phyloP scores from a whole-genome alignment of 2,888 invertebrate genomes.

The Pollenia angustigena region DNA sequence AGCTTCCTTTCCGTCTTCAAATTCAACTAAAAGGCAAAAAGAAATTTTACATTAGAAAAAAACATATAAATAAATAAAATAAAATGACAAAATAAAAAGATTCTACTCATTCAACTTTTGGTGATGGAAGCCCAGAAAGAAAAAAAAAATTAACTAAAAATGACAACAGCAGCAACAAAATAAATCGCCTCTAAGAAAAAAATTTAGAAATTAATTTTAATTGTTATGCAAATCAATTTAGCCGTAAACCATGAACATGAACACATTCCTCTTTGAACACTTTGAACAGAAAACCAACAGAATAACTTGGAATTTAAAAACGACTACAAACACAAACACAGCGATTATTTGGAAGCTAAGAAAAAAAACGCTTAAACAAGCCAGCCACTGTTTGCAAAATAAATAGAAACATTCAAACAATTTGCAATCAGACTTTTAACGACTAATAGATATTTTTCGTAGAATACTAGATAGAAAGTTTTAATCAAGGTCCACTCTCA shows the following conservation, averaged over 20 bases:
- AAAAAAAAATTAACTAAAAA: slow-evolving; percentile 17
- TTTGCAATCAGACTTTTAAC: neutral
- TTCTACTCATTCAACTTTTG: neutral
- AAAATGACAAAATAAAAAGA: neutral
- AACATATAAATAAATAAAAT: neutral
- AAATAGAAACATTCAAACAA: neutral
- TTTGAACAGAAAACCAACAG: neutral
- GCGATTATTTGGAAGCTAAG: neutral
- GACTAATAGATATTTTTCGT: too few relatives aligned
- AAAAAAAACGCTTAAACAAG: neutral
- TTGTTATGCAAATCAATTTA: slow-evolving; percentile 65
- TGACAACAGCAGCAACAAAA: slow-evolving; percentile 36
- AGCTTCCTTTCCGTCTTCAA: neutral
- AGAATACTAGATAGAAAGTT: too few relatives aligned
- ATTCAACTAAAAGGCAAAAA: neutral
- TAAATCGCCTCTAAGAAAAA: slow-evolving; percentile 44
- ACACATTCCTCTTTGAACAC: neutral
- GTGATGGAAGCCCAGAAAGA: neutral
- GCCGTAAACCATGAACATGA: slow-evolving; percentile 45
- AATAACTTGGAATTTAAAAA: neutral
- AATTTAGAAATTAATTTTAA: slow-evolving; percentile 59
- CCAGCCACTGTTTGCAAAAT: neutral
- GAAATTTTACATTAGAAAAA: neutral
- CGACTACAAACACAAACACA: neutral
- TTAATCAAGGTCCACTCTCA: too few relatives aligned